Base-by-base conservation (phyloP, 2,113 vertebrate genomes). In the Sinocyclocheilus anshuiensis region DNA sequence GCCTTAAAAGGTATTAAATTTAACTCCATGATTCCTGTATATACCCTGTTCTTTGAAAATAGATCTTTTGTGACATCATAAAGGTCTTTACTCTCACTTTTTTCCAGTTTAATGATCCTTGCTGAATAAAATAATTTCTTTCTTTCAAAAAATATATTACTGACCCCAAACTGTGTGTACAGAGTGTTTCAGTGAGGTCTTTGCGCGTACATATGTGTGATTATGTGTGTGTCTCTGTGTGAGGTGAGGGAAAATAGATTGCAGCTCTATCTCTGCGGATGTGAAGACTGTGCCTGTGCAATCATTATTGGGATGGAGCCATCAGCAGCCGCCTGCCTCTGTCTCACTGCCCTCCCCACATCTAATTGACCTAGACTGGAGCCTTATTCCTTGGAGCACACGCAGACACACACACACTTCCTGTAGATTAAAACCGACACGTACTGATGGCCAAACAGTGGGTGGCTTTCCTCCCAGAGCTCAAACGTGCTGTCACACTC, bases 251-350 rank as follows among this genome's bases (percentile, higher is more conserved):
- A 89, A 93, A 94, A 94, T 93, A 92, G 92, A 94, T 94, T 91
- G 92, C 92, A 90, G 91, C 87, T 22, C 86, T 18, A 59, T 93
- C 93, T 91, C 93, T 74, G 80, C 89, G 89, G 92, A 92, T 50
- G 86, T 89, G 90, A 88, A 87, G 91, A 90, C 89, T 94, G 94
- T 95, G 94, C 92, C 93, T 92, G 90, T 92, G 92, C 94, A 95
- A 94, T 94, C 94, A 94, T 94, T 95, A 94, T 88, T 84, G 90
- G 88, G 91, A 92, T 92, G 90, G 91, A 93, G 93, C 91, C 90
- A 94, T 94, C 92, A 94, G 91, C 82, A 87, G 65, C 81, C 89
- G 85, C 63, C 90, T 88, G 87, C 83, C 86, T 89, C 77, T 55
- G 80, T 89, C 87, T 82, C 80, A 22, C 79, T 87, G 81, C 89